These are phyloP conservation scores for Oxyruncus cristatus DNA, from an alignment of 2,113 vertebrate species.

Conservation along the genomic window DNA sequence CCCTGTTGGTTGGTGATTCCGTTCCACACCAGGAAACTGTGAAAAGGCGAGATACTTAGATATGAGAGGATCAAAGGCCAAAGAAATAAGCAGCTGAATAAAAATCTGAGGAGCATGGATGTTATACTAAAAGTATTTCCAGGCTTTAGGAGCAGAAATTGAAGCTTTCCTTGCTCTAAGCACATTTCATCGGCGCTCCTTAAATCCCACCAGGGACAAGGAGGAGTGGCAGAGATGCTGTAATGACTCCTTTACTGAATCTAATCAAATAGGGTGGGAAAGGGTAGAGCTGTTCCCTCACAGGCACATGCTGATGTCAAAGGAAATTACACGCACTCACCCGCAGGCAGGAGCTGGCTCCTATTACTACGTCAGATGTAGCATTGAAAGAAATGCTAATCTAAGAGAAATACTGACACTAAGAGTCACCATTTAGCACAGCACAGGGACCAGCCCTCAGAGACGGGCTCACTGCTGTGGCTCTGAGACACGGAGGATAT, in stretches of 20 bases:
- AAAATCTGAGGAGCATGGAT: neutral
- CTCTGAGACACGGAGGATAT: neutral
- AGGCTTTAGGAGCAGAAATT: neutral
- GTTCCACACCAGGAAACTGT: neutral
- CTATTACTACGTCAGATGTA: neutral
- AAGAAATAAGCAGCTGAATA: neutral
- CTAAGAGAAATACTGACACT: neutral
- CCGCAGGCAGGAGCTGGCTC: neutral
- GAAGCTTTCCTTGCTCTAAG: neutral
- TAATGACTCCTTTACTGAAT: neutral
- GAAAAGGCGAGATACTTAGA: neutral
- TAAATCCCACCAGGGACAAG: neutral
- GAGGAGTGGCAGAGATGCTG: neutral
- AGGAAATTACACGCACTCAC: neutral
- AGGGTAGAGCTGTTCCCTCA: slow-evolving; percentile 10
- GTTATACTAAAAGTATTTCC: neutral
- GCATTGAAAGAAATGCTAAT: neutral
- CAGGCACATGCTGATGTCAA: slow-evolving; percentile 16
- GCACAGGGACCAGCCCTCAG: neutral
- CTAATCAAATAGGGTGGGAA: slow-evolving; percentile 21
- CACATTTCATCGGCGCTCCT: neutral
- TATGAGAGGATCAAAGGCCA: neutral
- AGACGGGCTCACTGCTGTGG: neutral
- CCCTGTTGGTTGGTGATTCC: neutral
- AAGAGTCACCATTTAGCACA: neutral